Evolutionary conservation across 2,888 invertebrate species (phyloP).

Genomic region (Siphlonurus alternatus): DNA sequence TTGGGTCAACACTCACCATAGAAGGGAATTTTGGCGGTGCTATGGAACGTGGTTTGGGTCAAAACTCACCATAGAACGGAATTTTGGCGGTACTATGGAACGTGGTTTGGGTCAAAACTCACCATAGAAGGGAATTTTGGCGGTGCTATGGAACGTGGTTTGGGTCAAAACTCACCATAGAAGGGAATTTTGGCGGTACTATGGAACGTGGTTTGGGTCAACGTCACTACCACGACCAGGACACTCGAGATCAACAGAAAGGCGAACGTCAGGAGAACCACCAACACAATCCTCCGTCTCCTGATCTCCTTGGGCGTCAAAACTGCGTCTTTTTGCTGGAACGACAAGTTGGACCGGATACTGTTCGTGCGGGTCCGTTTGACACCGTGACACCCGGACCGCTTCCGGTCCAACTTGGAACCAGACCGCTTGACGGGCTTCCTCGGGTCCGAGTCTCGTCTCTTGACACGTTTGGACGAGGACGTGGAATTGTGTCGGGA

Average conservation of each 20-base stretch:
- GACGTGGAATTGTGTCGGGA: neutral
- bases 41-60: too few relatives aligned
- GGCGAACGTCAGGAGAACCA: slow-evolving; percentile 53
- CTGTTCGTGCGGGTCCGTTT: neutral
- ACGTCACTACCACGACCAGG: slow-evolving; percentile 58
- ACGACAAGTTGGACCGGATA: neutral
- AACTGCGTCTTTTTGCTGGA: neutral
- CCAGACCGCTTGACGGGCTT: neutral
- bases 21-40: too few relatives aligned
- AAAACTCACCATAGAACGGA: too few relatives aligned
- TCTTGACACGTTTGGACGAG: neutral
- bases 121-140: too few relatives aligned
- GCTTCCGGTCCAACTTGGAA: neutral
- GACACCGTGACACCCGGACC: too few relatives aligned
- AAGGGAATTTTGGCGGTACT: slow-evolving; percentile 14
- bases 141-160: too few relatives aligned
- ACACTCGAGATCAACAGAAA: slow-evolving; percentile 55
- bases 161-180: neutral
- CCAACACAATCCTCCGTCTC: slow-evolving; percentile 49
- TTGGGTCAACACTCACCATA: too few relatives aligned
- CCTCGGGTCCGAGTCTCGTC: neutral
- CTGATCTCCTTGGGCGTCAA: slow-evolving; percentile 34
- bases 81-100: too few relatives aligned
- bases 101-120: too few relatives aligned
- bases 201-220: slow-evolving; percentile 51